Percentiles rank a stretch among this genome's conserved stretches.
These are phyloP conservation scores for Gopherus evgoodei DNA, from an alignment of 2,113 vertebrate genomes.

Conservation along the genomic window DNA sequence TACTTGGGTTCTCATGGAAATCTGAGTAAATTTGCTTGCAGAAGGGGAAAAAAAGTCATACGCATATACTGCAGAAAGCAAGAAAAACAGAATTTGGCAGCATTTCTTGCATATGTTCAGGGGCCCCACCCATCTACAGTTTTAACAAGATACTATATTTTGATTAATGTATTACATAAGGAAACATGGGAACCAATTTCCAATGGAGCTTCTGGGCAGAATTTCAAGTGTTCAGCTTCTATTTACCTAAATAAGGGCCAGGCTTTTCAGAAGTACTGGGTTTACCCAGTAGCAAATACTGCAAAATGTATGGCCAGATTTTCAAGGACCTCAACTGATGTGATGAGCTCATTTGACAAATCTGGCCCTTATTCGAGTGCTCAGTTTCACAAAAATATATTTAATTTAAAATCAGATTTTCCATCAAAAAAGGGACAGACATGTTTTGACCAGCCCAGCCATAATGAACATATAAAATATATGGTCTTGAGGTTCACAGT, in stretches of 20 bases:
- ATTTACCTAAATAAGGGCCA: not conserved
- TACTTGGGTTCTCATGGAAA: not conserved
- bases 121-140: not conserved
- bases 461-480: not conserved
- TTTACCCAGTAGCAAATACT: not conserved
- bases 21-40: not conserved
- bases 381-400: not conserved
- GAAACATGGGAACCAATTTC: not conserved
- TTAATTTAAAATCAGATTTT: not conserved
- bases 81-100: not conserved
- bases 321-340: not conserved
- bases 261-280: rapidly evolving
- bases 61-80: not conserved
- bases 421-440: not conserved
- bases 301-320: not conserved
- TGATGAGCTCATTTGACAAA: not conserved
- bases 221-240: not conserved
- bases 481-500: not conserved
- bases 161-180: not conserved
- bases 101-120: not conserved
- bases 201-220: not conserved
- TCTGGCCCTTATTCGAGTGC: not conserved
- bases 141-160: not conserved
- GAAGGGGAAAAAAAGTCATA: rapidly evolving
- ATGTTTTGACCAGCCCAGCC: not conserved